Conservation (phyloP, 1,140 invertebrate species). For the Magallana angulata region DNA sequence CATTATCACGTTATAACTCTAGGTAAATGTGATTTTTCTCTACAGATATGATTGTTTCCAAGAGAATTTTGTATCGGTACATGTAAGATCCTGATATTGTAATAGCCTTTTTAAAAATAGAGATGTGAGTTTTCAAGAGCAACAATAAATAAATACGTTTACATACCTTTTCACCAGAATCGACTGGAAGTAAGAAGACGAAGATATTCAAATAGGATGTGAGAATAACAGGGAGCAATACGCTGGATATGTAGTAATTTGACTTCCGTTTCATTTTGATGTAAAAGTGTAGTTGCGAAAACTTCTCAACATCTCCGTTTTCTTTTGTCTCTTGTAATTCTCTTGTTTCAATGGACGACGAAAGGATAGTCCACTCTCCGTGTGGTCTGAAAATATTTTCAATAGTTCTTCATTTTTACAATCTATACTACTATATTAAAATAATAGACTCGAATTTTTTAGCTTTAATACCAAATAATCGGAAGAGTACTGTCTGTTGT, state of each 20-base stretch:
- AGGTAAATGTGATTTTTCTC: no score
- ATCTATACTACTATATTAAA: no score
- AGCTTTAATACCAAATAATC: no score
- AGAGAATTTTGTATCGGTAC: no score
- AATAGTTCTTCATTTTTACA: neutral
- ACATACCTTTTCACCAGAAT: constrained; percentile 56
- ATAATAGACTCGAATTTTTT: no score
- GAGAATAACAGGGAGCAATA: constrained; percentile 51
- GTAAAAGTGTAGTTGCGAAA: constrained; percentile 57
- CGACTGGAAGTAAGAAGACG: constrained; percentile 56
- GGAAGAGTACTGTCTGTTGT: no score
- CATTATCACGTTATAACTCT: no score
- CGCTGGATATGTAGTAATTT: constrained; percentile 44
- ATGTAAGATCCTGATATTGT: no score
- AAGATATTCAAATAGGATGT: constrained; percentile 50
- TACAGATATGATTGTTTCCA: no score
- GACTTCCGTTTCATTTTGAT: constrained; percentile 41
- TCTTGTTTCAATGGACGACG: constrained; percentile 6
- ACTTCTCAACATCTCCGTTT: constrained; percentile 34
- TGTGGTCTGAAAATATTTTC: constrained; percentile 32
- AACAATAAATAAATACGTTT: no score
- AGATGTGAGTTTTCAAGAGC: no score
- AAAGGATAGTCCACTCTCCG: constrained; percentile 44
- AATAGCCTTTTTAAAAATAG: no score
- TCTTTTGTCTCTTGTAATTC: constrained; percentile 40